These are phyloP conservation scores for Eupeodes corollae DNA, from an alignment of 1,140 invertebrate genomes.

Conservation along the genomic window DNA sequence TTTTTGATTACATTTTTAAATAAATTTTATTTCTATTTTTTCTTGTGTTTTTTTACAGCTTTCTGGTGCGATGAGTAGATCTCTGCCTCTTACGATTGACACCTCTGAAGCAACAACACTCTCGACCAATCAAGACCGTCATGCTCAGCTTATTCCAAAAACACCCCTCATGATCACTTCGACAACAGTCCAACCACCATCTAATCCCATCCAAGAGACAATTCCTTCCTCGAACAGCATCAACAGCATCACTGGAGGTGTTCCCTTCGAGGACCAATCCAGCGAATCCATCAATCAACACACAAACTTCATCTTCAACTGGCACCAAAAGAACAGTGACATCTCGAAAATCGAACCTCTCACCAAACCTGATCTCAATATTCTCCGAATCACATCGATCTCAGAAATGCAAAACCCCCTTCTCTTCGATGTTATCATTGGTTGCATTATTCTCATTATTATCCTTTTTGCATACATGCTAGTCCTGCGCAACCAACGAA, in stretches of 20 bases:
- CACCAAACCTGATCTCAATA: slow-evolving; percentile 28
- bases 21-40: slow-evolving; percentile 1
- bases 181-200: slow-evolving; percentile 1
- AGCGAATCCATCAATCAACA: slow-evolving; percentile 6
- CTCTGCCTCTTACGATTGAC: slow-evolving; percentile 28
- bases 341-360: slow-evolving; percentile 30
- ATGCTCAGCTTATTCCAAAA: not conserved
- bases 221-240: not conserved
- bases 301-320: slow-evolving; percentile 11
- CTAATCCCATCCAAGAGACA: not conserved
- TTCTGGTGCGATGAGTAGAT: slow-evolving; percentile 29
- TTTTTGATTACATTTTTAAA: too few species aligned
- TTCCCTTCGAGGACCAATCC: slow-evolving; percentile 6
- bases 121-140: not conserved
- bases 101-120: slow-evolving; percentile 13
- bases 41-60: slow-evolving; percentile 13
- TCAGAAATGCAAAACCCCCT: slow-evolving; percentile 10
- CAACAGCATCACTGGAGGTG: not conserved
- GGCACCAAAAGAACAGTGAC: slow-evolving; percentile 8
- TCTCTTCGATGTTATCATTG: slow-evolving; percentile 6
- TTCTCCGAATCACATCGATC: slow-evolving; percentile 6
- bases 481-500: not conserved
- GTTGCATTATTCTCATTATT: slow-evolving; percentile 3
- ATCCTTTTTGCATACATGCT: slow-evolving; percentile 5
- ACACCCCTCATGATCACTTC: not conserved